phyloP scores from a whole-genome alignment of 2,797 vertebrate species.

The Craterocephalus amniculus region DNA sequence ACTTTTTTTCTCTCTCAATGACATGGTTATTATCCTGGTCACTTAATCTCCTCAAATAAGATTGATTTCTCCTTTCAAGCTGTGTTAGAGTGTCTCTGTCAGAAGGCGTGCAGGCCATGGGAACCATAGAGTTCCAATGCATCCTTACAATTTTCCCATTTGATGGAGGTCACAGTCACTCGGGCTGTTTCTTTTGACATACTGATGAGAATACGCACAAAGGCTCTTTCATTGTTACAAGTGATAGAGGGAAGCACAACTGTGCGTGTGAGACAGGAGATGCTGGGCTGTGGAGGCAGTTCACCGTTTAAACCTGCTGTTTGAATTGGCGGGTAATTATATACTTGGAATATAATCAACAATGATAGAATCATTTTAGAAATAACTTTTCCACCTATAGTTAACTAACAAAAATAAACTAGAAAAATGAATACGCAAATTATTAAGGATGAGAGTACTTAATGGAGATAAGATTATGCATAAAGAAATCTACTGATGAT shows the following conservation, averaged over 20 bases:
- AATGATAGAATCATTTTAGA: background rate
- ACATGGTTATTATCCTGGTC: constrained; percentile 82
- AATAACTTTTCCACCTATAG: background rate
- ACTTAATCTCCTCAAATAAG: constrained; percentile 83
- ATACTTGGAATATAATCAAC: constrained; percentile 13
- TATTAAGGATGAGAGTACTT: background rate
- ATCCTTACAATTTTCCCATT: constrained; percentile 74
- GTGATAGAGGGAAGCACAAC: constrained; percentile 56
- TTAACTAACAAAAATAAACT: background rate
- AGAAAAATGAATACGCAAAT: background rate
- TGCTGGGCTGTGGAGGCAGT: constrained; percentile 31
- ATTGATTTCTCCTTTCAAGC: constrained; percentile 82
- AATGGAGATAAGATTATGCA: background rate
- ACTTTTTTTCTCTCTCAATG: constrained; percentile 69
- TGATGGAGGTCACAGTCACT: constrained; percentile 75
- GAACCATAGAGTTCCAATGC: constrained; percentile 72
- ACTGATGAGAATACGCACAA: constrained; percentile 71
- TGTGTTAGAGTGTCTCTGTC: constrained; percentile 70
- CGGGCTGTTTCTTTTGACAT: constrained; percentile 72
- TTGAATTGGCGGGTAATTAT: constrained; percentile 33
- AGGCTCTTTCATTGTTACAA: constrained; percentile 68
- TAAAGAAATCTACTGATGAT: background rate
- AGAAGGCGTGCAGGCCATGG: constrained; percentile 69
- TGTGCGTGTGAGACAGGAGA: constrained; percentile 41
- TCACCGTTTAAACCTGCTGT: constrained; percentile 42